These are phyloP conservation scores for Eupithecia vulgata DNA, from an alignment of 2,888 invertebrate genomes.

Conservation along the genomic window DNA sequence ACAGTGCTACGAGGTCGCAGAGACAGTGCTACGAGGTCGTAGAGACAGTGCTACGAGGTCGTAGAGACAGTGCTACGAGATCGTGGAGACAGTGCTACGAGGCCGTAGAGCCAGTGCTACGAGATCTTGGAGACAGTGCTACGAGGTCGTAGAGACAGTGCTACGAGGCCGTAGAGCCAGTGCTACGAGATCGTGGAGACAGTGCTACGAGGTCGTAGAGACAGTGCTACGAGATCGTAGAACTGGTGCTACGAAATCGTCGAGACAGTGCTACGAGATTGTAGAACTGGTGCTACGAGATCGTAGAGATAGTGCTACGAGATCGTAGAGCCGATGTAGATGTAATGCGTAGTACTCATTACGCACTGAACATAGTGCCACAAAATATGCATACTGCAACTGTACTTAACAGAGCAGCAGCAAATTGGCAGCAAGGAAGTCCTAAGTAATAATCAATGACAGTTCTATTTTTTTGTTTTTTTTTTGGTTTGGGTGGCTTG, in stretches of 20 bases:
- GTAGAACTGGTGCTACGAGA: too few relatives aligned
- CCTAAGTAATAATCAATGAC: neutral
- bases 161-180: neutral
- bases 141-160: neutral
- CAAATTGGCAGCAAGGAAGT: neutral
- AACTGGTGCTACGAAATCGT: too few relatives aligned
- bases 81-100: neutral
- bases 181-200: neutral
- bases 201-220: neutral
- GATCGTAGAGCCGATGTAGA: neutral
- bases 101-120: neutral
- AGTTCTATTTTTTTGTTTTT: too few relatives aligned
- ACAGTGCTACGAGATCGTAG: neutral
- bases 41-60: neutral
- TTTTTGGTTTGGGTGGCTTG: too few relatives aligned
- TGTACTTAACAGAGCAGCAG: neutral
- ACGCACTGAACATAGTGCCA: too few relatives aligned
- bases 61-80: neutral
- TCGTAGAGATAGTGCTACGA: neutral
- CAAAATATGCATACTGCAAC: neutral
- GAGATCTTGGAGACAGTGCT: neutral
- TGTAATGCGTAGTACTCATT: too few relatives aligned
- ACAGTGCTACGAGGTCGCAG: too few relatives aligned
- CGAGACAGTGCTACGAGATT: too few relatives aligned
- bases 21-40: too few relatives aligned